Conservation (phyloP, 2,113 vertebrate species). For the Pedionomus torquatus region DNA sequence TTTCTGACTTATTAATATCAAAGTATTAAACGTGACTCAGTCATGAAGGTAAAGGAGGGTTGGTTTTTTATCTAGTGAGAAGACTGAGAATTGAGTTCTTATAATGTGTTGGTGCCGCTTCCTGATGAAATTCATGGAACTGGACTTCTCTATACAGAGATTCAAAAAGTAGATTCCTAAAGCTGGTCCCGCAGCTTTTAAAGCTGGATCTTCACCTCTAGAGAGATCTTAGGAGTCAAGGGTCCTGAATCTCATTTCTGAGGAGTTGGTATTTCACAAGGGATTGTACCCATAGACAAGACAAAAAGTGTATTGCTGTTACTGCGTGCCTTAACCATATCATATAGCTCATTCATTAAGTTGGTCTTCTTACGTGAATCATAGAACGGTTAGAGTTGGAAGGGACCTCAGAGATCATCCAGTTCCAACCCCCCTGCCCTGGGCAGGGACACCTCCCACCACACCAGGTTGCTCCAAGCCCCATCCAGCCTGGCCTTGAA, state of each 20-base stretch:
- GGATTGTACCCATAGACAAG: not conserved
- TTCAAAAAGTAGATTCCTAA: not conserved
- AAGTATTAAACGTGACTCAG: not conserved
- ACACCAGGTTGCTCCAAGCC: too few relatives aligned
- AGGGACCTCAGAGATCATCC: too few relatives aligned
- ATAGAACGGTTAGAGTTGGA: too few relatives aligned
- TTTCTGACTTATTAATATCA: not conserved
- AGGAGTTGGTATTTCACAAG: not conserved
- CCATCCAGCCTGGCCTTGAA: too few relatives aligned
- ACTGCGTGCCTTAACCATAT: not conserved
- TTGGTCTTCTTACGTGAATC: not conserved
- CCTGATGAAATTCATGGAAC: not conserved
- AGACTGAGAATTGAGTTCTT: not conserved
- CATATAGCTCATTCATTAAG: rapidly evolving
- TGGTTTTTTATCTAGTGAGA: not conserved
- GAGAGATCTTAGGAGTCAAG: not conserved
- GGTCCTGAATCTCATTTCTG: not conserved
- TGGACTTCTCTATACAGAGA: not conserved
- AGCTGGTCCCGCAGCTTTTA: not conserved
- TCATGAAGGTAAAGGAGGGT: not conserved
- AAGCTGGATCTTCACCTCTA: not conserved
- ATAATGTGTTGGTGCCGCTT: not conserved
- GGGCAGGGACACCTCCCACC: too few relatives aligned
- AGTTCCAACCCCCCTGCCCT: too few relatives aligned
- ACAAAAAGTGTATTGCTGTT: not conserved